Evolutionary conservation across 2,797 vertebrate genomes (phyloP).

Genomic region (Vespertilio murinus): DNA sequence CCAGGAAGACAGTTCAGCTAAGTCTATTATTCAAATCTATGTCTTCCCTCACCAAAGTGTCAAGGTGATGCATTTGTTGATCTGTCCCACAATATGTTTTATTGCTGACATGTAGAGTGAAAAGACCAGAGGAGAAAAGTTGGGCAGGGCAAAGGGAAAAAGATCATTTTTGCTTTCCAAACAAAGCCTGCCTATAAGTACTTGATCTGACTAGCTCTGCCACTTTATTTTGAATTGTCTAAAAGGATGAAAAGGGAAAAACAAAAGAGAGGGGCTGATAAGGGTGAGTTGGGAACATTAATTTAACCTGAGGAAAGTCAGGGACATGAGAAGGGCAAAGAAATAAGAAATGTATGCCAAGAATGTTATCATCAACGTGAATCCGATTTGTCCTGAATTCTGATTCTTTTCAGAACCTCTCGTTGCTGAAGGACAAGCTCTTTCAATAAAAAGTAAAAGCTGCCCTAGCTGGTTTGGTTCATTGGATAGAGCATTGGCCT

Average conservation of each 20-base stretch:
- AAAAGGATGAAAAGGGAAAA: conserved; percentile 24
- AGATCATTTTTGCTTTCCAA: conserved; percentile 34
- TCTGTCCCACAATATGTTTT: conserved; percentile 51
- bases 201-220: conserved; percentile 1
- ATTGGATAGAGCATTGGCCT: too few relatives aligned
- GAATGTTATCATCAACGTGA: background rate
- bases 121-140: conserved; percentile 27
- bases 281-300: conserved; percentile 48
- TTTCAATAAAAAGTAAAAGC: conserved; percentile 32
- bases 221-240: conserved; percentile 47
- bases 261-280: background rate
- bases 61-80: conserved; percentile 58
- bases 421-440: background rate
- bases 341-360: conserved; percentile 51
- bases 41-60: conserved; percentile 49
- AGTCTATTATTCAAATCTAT: conserved; percentile 57
- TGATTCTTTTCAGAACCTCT: conserved; percentile 24
- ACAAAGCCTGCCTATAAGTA: conserved; percentile 16
- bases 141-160: background rate
- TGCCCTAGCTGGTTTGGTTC: too few relatives aligned
- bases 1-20: conserved; percentile 38
- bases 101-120: background rate
- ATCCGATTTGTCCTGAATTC: conserved; percentile 18
- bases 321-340: conserved; percentile 39
- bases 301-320: conserved; percentile 53